Conservation (phyloP, 2,888 invertebrate species). For the Pollenia labialis region DNA sequence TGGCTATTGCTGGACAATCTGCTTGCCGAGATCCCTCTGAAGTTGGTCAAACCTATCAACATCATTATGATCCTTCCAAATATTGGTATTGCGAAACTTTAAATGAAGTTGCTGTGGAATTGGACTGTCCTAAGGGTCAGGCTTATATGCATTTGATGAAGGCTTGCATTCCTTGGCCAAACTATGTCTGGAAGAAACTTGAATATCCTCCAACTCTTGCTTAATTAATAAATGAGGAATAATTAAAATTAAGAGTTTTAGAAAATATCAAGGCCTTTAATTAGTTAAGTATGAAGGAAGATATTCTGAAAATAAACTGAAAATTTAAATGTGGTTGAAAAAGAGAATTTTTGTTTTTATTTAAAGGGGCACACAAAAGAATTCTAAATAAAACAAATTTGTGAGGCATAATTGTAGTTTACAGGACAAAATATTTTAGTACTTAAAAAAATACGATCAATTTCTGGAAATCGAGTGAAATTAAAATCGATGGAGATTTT, state of each 20-base stretch:
- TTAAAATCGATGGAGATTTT: too few relatives aligned
- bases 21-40: slow-evolving; percentile 80
- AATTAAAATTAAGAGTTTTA: not conserved
- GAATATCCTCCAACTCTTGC: slow-evolving; percentile 80
- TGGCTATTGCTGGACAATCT: slow-evolving; percentile 79
- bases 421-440: too few relatives aligned
- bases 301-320: too few relatives aligned
- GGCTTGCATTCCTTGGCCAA: slow-evolving; percentile 82
- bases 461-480: too few relatives aligned
- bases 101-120: slow-evolving; percentile 76
- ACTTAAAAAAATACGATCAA: too few relatives aligned
- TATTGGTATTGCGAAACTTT: slow-evolving; percentile 81
- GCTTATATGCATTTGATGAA: slow-evolving; percentile 80
- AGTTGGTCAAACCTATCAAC: slow-evolving; percentile 78
- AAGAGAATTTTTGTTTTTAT: too few relatives aligned
- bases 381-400: too few relatives aligned
- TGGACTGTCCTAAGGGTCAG: slow-evolving; percentile 78
- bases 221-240: slow-evolving; percentile 60
- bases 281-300: too few relatives aligned
- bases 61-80: slow-evolving; percentile 82
- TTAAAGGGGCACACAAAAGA: too few relatives aligned
- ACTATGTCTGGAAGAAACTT: slow-evolving; percentile 81
- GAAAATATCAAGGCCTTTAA: too few relatives aligned
- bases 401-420: too few relatives aligned
- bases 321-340: too few relatives aligned